Conservation (phyloP, 2,797 vertebrate species). For the Chiroxiphia lanceolata region DNA sequence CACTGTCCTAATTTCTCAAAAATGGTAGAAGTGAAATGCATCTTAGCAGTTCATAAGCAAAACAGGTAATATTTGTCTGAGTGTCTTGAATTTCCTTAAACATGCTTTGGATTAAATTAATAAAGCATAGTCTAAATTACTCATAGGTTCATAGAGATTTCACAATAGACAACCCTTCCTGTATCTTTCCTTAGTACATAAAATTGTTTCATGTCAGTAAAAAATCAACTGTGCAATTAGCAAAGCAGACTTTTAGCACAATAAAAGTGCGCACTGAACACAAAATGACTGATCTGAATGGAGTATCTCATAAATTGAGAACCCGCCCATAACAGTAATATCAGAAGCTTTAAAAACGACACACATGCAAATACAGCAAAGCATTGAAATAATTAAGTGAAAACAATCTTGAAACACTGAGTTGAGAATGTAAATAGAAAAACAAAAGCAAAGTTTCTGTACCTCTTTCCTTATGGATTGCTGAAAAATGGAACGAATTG, state of each 20-base stretch:
- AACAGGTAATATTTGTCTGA: background rate
- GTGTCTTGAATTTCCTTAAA: background rate
- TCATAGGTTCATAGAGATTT: background rate
- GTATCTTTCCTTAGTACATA: background rate
- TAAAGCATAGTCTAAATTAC: background rate
- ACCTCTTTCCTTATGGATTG: slow-evolving; percentile 84
- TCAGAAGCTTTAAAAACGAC: background rate
- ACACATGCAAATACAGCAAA: background rate
- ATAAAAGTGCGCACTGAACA: background rate
- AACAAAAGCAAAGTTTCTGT: background rate
- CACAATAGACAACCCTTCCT: background rate
- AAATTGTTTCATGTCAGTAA: background rate
- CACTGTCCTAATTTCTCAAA: background rate
- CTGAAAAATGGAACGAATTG: slow-evolving; percentile 89
- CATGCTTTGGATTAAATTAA: background rate
- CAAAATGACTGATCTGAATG: background rate
- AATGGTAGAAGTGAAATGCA: background rate
- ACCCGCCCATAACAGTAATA: background rate
- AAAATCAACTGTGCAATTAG: background rate
- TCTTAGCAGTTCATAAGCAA: background rate
- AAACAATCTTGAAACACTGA: background rate
- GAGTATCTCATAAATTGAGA: background rate
- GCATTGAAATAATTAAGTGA: background rate
- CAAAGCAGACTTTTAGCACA: background rate
- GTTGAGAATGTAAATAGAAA: background rate